phyloP scores from a whole-genome alignment of 1,140 invertebrate genomes.

The Delia radicum region DNA sequence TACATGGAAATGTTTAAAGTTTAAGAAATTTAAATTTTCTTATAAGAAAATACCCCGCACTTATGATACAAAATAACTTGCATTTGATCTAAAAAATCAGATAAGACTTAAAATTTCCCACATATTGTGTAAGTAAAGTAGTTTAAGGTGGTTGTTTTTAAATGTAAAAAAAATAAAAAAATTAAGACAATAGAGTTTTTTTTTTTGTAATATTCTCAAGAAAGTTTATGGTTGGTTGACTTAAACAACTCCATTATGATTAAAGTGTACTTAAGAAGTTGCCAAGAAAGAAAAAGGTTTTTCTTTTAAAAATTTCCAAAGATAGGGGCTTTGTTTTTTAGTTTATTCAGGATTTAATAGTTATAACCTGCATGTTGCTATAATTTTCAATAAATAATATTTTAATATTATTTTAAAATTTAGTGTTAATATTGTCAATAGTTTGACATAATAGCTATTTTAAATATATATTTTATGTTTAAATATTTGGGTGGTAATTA shows the following conservation, averaged over 20 bases:
- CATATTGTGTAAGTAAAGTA: not conserved
- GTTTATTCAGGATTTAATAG: no score
- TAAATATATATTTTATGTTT: not conserved
- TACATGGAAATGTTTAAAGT: not conserved
- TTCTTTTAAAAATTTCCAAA: no score
- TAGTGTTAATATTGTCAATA: not conserved
- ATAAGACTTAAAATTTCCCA: not conserved
- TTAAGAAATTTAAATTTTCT: not conserved
- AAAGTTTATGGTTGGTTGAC: not conserved
- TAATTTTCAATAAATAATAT: no score
- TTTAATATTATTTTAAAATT: not conserved
- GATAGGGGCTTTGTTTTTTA: no score
- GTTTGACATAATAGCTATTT: not conserved
- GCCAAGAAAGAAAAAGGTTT: no score
- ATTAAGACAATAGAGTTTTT: not conserved
- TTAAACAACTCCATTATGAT: not conserved
- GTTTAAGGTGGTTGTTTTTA: not conserved
- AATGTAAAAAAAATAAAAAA: not conserved
- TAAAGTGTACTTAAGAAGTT: not conserved
- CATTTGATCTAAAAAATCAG: not conserved
- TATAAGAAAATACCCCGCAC: not conserved
- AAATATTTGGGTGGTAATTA: no score
- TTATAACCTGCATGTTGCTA: not conserved
- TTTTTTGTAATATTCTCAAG: not conserved
- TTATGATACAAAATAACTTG: not conserved